Evolutionary conservation across 2,113 vertebrate genomes (phyloP).

Genomic region (Mustela nigripes): DNA sequence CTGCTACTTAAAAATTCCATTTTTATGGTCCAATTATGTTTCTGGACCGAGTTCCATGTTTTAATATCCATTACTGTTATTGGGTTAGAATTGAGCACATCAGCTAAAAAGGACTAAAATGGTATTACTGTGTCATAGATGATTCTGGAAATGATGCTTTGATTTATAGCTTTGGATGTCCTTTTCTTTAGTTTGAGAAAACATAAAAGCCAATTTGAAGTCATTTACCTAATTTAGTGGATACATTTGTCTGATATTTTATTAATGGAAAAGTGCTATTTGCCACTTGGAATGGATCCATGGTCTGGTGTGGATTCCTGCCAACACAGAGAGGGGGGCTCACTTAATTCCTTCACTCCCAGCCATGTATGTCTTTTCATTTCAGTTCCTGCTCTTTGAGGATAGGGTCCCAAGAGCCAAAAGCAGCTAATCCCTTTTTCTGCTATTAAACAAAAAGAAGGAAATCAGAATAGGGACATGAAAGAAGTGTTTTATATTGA

Average conservation of each 20-base stretch:
- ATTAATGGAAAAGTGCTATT: constrained; percentile 87
- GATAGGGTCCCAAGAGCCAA: constrained; percentile 74
- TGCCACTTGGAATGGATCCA: constrained; percentile 86
- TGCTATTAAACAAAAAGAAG: constrained; percentile 84
- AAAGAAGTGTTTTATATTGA: constrained; percentile 85
- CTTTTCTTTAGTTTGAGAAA: constrained; percentile 84
- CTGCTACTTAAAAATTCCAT: constrained; percentile 79
- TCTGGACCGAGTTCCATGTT: constrained; percentile 80
- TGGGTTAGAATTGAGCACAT: constrained; percentile 87
- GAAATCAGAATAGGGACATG: constrained; percentile 83
- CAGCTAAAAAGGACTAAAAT: constrained; percentile 86
- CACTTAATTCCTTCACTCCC: constrained; percentile 83
- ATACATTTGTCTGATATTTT: constrained; percentile 88
- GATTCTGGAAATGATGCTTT: constrained; percentile 80
- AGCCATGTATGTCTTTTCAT: constrained; percentile 86
- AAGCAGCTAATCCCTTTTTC: constrained; percentile 85
- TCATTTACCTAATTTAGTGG: constrained; percentile 88
- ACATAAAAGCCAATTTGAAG: constrained; percentile 85
- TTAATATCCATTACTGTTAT: constrained; percentile 87
- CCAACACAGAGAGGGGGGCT: constrained; percentile 70
- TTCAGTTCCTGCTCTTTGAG: constrained; percentile 82
- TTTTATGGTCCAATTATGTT: constrained; percentile 82
- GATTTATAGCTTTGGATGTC: constrained; percentile 86
- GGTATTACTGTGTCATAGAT: constrained; percentile 81
- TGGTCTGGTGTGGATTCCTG: constrained; percentile 75